phyloP scores from a whole-genome alignment of 2,113 vertebrate species.

The Cavia porcellus region DNA sequence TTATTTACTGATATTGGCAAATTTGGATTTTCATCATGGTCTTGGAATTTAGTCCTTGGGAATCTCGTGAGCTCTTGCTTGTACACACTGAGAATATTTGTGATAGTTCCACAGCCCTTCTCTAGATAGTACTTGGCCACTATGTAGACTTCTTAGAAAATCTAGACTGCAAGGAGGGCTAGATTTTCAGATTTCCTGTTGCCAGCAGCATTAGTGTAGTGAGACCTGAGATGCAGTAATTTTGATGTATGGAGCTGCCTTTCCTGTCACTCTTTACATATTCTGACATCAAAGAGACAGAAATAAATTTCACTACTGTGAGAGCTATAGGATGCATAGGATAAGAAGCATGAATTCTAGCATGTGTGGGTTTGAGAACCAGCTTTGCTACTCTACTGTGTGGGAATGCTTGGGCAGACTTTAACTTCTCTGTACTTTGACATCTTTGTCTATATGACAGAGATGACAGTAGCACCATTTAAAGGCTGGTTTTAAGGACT shows the following conservation, averaged over 20 bases:
- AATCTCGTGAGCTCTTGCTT: background rate
- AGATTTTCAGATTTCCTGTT: background rate
- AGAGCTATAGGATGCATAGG: background rate
- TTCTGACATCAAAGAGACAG: background rate
- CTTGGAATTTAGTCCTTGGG: background rate
- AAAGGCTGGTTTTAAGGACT: background rate
- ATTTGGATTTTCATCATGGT: background rate
- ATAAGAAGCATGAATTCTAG: background rate
- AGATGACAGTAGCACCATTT: background rate
- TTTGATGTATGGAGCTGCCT: constrained; percentile 1
- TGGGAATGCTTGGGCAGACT: background rate
- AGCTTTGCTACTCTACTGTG: background rate
- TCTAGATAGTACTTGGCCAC: background rate
- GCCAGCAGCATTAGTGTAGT: background rate
- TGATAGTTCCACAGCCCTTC: background rate
- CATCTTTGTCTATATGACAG: background rate
- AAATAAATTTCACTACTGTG: background rate
- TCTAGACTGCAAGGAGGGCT: background rate
- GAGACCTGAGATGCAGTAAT: background rate
- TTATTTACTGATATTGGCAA: background rate
- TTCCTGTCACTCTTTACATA: background rate
- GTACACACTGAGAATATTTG: background rate
- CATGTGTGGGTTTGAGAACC: background rate
- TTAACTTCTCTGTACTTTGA: background rate
- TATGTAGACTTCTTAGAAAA: background rate